phyloP scores from a whole-genome alignment of 1,140 invertebrate genomes.

The Pectinophora gossypiella region DNA sequence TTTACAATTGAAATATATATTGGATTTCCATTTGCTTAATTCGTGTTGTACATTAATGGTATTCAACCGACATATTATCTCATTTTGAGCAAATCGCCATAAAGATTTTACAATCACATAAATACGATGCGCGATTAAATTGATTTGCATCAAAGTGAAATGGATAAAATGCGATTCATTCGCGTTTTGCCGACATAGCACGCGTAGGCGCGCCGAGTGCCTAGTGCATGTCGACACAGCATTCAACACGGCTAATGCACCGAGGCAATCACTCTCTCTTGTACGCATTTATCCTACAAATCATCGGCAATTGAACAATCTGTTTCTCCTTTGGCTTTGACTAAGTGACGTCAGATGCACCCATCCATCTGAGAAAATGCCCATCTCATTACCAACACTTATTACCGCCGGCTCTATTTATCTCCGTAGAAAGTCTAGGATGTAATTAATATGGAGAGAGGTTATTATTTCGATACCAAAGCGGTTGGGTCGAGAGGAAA shows the following conservation, averaged over 20 bases:
- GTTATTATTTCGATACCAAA: conserved; percentile 62
- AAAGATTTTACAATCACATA: too few relatives aligned
- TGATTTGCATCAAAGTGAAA: too few relatives aligned
- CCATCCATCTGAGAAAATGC: not conserved
- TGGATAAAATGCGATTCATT: not conserved
- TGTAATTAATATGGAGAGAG: conserved; percentile 68
- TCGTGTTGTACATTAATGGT: too few relatives aligned
- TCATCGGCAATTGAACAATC: not conserved
- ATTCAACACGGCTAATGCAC: not conserved
- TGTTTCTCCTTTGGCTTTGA: not conserved
- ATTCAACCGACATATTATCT: too few relatives aligned
- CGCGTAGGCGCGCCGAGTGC: not conserved
- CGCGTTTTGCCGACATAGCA: too few relatives aligned
- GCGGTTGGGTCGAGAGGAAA: conserved; percentile 34
- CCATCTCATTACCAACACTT: conserved; percentile 49
- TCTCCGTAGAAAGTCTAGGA: conserved; percentile 66
- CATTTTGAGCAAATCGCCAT: too few relatives aligned
- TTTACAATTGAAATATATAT: too few relatives aligned
- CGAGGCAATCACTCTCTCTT: not conserved
- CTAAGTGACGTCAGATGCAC: not conserved
- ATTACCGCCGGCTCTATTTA: conserved; percentile 48
- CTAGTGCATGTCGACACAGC: not conserved
- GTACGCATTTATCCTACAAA: not conserved
- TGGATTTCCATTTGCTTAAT: too few relatives aligned
- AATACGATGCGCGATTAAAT: too few relatives aligned